These are phyloP conservation scores for Seira ritae DNA, from an alignment of 2,888 invertebrate genomes.

Conservation along the genomic window DNA sequence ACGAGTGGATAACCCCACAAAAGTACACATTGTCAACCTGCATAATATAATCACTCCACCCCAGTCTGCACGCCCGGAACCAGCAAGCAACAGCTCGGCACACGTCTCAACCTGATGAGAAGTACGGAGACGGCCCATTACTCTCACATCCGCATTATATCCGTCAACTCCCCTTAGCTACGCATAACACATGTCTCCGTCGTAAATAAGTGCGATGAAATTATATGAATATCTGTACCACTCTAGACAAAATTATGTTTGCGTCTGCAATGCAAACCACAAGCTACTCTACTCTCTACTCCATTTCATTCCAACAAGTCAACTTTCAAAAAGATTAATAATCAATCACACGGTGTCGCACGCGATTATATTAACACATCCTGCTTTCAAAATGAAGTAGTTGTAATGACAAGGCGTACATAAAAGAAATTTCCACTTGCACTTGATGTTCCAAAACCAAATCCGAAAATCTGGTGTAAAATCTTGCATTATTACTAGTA, in stretches of 20 bases:
- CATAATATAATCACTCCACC: conserved; percentile 34
- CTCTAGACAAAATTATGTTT: conserved; percentile 20
- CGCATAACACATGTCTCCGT: conserved; percentile 19
- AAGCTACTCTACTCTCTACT: neutral
- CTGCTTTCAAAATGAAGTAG: too few relatives aligned
- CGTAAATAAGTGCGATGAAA: neutral
- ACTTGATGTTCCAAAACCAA: too few relatives aligned
- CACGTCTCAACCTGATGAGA: conserved; percentile 30
- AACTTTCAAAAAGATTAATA: neutral
- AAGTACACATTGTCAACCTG: conserved; percentile 20
- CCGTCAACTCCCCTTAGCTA: neutral
- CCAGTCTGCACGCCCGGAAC: conserved; percentile 25
- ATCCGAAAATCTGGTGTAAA: too few relatives aligned
- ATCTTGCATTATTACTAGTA: too few relatives aligned
- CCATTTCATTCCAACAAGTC: conserved; percentile 18
- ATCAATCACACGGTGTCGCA: too few relatives aligned
- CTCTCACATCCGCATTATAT: conserved; percentile 26
- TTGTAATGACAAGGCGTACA: too few relatives aligned
- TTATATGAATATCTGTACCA: neutral
- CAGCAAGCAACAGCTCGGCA: conserved; percentile 42
- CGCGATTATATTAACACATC: too few relatives aligned
- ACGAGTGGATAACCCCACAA: neutral
- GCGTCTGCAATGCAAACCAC: neutral
- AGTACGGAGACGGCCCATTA: conserved; percentile 43
- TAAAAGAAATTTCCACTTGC: neutral